phyloP scores from a whole-genome alignment of 2,113 vertebrate genomes.

The Nesogale talazaci region DNA sequence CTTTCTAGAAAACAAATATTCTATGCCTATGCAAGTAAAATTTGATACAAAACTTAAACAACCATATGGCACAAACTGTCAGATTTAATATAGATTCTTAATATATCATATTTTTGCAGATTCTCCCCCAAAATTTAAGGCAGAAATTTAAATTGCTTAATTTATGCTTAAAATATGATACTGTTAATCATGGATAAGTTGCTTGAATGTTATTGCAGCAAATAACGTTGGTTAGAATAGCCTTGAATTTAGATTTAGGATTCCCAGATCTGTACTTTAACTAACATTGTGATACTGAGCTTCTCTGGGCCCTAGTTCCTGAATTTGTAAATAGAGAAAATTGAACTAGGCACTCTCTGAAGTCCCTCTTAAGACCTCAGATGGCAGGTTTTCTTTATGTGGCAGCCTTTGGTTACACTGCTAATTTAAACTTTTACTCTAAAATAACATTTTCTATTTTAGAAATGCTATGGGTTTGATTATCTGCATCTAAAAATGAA shows the following conservation, averaged over 20 bases:
- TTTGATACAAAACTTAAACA: background rate
- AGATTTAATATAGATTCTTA: background rate
- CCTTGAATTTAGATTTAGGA: background rate
- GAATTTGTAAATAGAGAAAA: slow-evolving; percentile 15
- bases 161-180: background rate
- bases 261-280: slow-evolving; percentile 8
- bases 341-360: background rate
- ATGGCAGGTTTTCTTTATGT: background rate
- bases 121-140: background rate
- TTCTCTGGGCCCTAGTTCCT: background rate
- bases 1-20: background rate
- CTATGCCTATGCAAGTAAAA: background rate
- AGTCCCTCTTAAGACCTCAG: background rate
- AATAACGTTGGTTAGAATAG: background rate
- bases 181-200: background rate
- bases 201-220: background rate
- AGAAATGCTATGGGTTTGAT: background rate
- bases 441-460: background rate
- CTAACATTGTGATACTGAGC: background rate
- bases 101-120: background rate
- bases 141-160: slow-evolving; percentile 37
- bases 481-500: no score
- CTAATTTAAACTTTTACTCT: no score
- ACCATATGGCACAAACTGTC: background rate
- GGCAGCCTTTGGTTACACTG: background rate